Evolutionary conservation across 1,140 invertebrate species (phyloP), one percentile per base, ranked within the genome.

Genomic region (Hyposmocoma kahamanoa): DNA sequence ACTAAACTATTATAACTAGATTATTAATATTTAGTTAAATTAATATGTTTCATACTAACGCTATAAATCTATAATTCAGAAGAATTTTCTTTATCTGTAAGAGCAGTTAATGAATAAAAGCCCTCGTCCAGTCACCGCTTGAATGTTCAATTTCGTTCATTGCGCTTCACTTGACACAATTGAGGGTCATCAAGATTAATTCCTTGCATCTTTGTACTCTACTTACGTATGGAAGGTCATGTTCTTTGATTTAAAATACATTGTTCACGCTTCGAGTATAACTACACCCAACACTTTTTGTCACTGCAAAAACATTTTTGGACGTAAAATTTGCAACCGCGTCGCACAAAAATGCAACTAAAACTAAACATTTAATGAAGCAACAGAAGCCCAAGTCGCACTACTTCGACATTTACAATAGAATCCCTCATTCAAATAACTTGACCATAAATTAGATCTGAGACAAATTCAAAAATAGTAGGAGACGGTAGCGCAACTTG

Each of bases 401-500:
- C 72, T 64, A 78, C 49, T 51, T 77, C 47, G 56, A 52, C 61
- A 75, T 84, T 78, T 75, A 84, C 76, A 85, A 85, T 77, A 58
- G 76, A 67, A 66, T 63, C 67, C 60, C 65, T 76, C 81, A 82
- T 80, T 83, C 68, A 81, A 49, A 62, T 60, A 59, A 62, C 56
- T 48, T 52, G 47, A 47, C 55, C 73, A 77, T 83, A 78, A 84
- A 85, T 85, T 81, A 75, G 60, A 62, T 68, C 53, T 53, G 60
- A 73, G 82, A 74, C 78, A 78, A 82, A 83, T 79, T 84, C 76
- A 71, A 77, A 81, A 84, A 84, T 80, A 84, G 82, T 84, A 80
- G 76, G 79, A 79, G 78, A 77, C 72, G 78, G 78, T 79, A 79
- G 80, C 80, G 56, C 64, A 81, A 78, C 68, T 83, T 67, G 72